A percentile compares a stretch with the other conserved stretches of the same genome.
Evolutionary conservation across 1,140 invertebrate species (phyloP).

Genomic region (Hormaphis cornu): DNA sequence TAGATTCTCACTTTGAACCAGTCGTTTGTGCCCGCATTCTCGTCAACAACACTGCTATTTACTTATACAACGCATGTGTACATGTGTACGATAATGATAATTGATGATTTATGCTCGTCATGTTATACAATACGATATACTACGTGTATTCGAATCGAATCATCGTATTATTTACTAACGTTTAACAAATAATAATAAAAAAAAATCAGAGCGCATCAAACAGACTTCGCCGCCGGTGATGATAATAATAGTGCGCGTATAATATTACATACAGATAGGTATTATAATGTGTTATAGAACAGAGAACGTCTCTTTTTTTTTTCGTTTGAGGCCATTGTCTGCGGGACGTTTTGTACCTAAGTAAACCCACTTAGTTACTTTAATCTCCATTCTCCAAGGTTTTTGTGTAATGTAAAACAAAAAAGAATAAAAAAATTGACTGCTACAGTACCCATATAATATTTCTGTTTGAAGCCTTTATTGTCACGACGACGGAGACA

Average conservation of each 20-base stretch:
- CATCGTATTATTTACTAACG: constrained; percentile 6
- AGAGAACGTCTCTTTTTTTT: neutral
- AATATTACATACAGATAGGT: too few species aligned
- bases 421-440: constrained; percentile 21
- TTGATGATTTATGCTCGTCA: too few species aligned
- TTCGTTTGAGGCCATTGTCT: neutral
- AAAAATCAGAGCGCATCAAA: constrained; percentile 1
- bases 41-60: too few species aligned
- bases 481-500: neutral
- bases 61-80: neutral
- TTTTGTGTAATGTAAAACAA: neutral
- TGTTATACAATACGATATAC: too few species aligned
- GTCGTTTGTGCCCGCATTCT: too few species aligned
- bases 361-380: constrained; percentile 30
- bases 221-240: neutral
- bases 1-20: too few species aligned
- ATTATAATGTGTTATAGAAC: too few species aligned
- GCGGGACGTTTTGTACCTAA: neutral
- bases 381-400: constrained; percentile 5
- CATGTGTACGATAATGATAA: too few species aligned
- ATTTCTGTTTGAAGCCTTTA: constrained; percentile 28
- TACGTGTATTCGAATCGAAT: constrained; percentile 16
- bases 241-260: too few species aligned
- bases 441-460: constrained; percentile 20
- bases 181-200: constrained; percentile 21